These are phyloP conservation scores for Platycercus adscitus DNA, from an alignment of 2,113 vertebrate species.

Conservation along the genomic window DNA sequence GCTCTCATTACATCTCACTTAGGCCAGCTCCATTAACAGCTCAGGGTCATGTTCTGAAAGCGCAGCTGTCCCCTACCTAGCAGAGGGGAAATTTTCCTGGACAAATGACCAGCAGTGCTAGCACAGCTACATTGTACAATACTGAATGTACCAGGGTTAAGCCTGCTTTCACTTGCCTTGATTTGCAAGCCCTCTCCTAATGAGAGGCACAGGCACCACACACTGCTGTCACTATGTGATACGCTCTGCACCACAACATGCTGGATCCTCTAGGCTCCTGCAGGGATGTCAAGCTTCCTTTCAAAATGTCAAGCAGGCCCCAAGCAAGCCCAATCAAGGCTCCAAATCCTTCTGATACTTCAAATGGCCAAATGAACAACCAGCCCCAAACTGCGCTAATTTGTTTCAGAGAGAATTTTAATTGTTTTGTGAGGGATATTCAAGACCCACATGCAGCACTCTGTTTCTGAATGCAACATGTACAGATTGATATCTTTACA, in stretches of 20 bases:
- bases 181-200: neutral
- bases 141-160: neutral
- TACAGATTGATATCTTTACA: neutral
- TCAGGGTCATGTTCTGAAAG: neutral
- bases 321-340: neutral
- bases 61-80: too few species aligned
- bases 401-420: neutral
- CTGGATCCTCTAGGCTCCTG: neutral
- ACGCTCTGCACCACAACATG: fast-evolving
- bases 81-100: neutral
- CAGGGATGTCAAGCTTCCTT: neutral
- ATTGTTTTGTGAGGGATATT: neutral
- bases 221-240: neutral
- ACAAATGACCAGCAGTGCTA: neutral
- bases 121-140: neutral
- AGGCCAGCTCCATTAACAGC: neutral
- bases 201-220: neutral
- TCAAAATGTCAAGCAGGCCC: neutral
- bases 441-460: neutral
- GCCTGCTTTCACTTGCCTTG: neutral
- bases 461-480: fast-evolving
- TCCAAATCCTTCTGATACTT: neutral
- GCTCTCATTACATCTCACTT: neutral
- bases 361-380: neutral
- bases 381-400: neutral